A percentile compares a stretch with the other conserved stretches of the same genome.
These are phyloP conservation scores for Caenorhabditis drosophilae DNA, from an alignment of 2,888 invertebrate species.

Conservation along the genomic window DNA sequence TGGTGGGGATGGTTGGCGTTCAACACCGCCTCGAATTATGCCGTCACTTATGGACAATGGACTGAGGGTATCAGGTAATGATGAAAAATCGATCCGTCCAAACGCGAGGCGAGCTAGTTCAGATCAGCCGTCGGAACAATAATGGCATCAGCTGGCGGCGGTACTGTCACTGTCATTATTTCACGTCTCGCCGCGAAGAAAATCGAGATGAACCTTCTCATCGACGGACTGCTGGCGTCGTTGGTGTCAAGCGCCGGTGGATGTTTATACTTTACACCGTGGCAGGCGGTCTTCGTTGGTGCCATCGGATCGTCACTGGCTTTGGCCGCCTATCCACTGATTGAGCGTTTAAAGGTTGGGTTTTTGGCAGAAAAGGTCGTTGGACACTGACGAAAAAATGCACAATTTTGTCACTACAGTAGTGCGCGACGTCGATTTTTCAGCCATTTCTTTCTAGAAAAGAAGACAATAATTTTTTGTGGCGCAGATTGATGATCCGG, in stretches of 20 bases:
- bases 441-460: no score
- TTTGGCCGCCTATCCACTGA: slow-evolving; percentile 55
- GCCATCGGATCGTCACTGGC: slow-evolving; percentile 59
- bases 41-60: slow-evolving; percentile 59
- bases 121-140: slow-evolving; percentile 61
- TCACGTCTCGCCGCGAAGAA: slow-evolving; percentile 39
- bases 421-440: no score
- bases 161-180: slow-evolving; percentile 22
- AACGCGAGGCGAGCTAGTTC: no score
- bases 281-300: slow-evolving; percentile 60
- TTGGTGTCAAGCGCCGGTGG: slow-evolving; percentile 61
- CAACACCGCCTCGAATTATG: slow-evolving; percentile 63
- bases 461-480: no score
- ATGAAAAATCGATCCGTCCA: no score
- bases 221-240: slow-evolving; percentile 63
- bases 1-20: slow-evolving; percentile 66
- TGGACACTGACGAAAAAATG: no score
- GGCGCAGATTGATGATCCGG: slow-evolving; percentile 61
- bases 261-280: slow-evolving; percentile 60
- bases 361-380: no score
- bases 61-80: slow-evolving; percentile 56
- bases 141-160: slow-evolving; percentile 49
- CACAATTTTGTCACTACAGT: no score
- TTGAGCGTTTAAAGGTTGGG: slow-evolving; percentile 50
- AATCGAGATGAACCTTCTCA: slow-evolving; percentile 63